Evolutionary conservation across 2,113 vertebrate species (phyloP), one percentile per base, ranked within the genome.

Genomic region (Apteryx owenii): DNA sequence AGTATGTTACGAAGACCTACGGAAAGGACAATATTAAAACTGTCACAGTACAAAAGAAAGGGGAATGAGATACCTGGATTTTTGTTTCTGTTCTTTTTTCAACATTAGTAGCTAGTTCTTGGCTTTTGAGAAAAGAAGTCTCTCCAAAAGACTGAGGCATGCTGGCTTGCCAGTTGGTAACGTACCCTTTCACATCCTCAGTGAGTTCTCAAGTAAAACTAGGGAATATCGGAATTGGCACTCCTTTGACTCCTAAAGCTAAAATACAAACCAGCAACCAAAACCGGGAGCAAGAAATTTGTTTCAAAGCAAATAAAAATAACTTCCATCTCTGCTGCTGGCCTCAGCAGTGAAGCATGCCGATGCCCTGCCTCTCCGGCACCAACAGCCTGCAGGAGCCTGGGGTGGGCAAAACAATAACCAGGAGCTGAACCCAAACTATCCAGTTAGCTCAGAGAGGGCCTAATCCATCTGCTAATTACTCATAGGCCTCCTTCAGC

Each of bases 401-500:
- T 46, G 40, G 66, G 29, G 28, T 25, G 38, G 82, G 93, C 60
- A 90, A 81, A 94, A 94, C 95, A 46, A 46, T 46, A 95, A 88
- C 81, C 89, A 95, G 91, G 84, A 95, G 78, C 91, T 64, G 93
- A 85, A 94, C 76, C 61, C 82, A 51, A 96, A 93, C 94, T 78
- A 95, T 25, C 95, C 94, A 93, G 94, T 94, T 93, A 94, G 88
- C 56, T 96, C 51, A 0, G 9, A 94, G 79, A 95, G 93, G 0
- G 4, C 60, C 89, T 85, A 93, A 96, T 94, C 95, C 92, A 93
- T 81, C 94, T 75, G 56, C 85, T 95, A 93, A 95, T 93, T 95
- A 97, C 94, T 93, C 93, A 88, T 1, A 70, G 88, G 79, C 80
- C 82, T 94, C 89, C 88, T 96, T 94, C 85, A 92, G 69, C 56